Evolutionary conservation across 2,888 invertebrate species (phyloP).

Genomic region (Hyppa rectilinea): DNA sequence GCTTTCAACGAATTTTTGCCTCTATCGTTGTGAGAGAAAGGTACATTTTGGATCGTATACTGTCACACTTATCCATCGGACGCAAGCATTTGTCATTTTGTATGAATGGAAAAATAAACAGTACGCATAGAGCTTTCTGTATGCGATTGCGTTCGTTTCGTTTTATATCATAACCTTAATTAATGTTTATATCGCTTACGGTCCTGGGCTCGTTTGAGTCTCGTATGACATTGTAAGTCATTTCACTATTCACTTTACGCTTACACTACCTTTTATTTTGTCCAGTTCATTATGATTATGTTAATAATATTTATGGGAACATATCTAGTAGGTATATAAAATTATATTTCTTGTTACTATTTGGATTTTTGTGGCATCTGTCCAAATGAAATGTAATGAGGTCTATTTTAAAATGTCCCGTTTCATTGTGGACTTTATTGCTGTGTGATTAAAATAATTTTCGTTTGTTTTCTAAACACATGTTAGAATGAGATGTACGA

Average conservation of each 20-base stretch:
- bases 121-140: conserved; percentile 86
- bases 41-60: conserved; percentile 60
- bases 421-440: conserved; percentile 54
- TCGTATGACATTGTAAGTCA: conserved; percentile 77
- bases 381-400: conserved; percentile 66
- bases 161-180: conserved; percentile 88
- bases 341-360: conserved; percentile 61
- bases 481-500: conserved; percentile 33
- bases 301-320: conserved; percentile 66
- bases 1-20: conserved; percentile 71
- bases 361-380: conserved; percentile 67
- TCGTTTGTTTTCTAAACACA: conserved; percentile 24
- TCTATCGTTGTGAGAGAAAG: conserved; percentile 45
- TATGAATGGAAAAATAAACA: conserved; percentile 90
- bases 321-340: conserved; percentile 54
- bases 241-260: conserved; percentile 71
- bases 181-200: conserved; percentile 83
- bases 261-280: conserved; percentile 57
- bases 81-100: conserved; percentile 88
- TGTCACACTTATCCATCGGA: conserved; percentile 81
- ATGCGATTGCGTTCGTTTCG: conserved; percentile 81
- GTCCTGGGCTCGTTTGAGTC: conserved; percentile 74
- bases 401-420: conserved; percentile 36
- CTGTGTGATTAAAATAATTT: conserved; percentile 35
- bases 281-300: conserved; percentile 51